Evolutionary conservation across 92 coral and sea anemone species (phyloP).

Genomic region (Porites cylindrica): DNA sequence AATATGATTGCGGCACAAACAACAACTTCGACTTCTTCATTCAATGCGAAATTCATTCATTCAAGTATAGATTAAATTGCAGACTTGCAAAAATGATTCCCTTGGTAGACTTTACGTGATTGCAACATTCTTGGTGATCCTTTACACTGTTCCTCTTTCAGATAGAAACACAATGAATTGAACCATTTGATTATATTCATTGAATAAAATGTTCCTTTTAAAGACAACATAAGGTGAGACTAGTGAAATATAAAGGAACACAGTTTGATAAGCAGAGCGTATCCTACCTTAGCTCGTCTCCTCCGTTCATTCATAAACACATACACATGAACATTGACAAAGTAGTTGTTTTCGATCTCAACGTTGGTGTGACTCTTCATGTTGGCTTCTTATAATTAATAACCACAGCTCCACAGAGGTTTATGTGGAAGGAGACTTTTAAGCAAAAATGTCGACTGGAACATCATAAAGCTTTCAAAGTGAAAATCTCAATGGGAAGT

Average conservation of each 20-base stretch:
- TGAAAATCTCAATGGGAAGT: conserved; percentile 16
- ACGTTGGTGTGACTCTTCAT: conserved; percentile 35
- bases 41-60: too few relatives aligned
- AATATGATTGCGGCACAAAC: too few relatives aligned
- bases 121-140: too few relatives aligned
- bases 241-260: conserved; percentile 9
- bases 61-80: too few relatives aligned
- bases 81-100: too few relatives aligned
- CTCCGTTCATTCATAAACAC: conserved; percentile 70
- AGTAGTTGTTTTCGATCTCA: conserved; percentile 72
- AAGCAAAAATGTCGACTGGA: not conserved
- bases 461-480: conserved; percentile 34
- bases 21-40: too few relatives aligned
- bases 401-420: not conserved
- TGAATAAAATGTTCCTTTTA: not conserved
- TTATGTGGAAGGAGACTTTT: not conserved
- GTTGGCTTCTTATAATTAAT: not conserved
- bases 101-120: too few relatives aligned
- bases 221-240: not conserved
- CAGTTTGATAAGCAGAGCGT: conserved; percentile 21
- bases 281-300: conserved; percentile 41
- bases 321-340: conserved; percentile 83
- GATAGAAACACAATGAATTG: not conserved
- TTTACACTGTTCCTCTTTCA: not conserved
- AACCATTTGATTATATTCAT: too few relatives aligned